Conservation (phyloP, 2,113 vertebrate species). For the Pterophyllum scalare region DNA sequence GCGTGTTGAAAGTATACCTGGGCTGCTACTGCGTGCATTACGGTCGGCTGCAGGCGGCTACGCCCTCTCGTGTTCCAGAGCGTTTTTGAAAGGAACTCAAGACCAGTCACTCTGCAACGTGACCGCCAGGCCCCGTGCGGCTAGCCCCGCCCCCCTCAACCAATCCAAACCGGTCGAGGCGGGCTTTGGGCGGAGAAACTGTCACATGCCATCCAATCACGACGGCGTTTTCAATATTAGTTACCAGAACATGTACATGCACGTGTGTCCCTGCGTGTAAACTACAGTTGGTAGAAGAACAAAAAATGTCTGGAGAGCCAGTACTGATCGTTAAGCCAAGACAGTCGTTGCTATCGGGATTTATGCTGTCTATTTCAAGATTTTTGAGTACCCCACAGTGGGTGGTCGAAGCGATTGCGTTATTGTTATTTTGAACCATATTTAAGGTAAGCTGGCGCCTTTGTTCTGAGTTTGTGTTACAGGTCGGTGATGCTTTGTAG, state of each 20-base stretch:
- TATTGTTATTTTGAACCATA: neutral
- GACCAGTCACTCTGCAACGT: conserved; percentile 75
- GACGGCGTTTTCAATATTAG: neutral
- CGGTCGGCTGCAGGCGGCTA: neutral
- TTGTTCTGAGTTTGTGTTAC: neutral
- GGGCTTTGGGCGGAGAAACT: neutral
- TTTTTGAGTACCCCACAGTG: neutral
- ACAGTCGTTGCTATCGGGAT: neutral
- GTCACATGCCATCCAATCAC: conserved; percentile 49
- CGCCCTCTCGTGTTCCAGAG: conserved; percentile 36
- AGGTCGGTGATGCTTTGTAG: neutral
- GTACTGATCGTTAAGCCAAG: neutral
- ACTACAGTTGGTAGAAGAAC: conserved; percentile 18
- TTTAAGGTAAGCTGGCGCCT: conserved; percentile 42
- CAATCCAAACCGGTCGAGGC: conserved; percentile 39
- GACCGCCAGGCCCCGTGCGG: conserved; percentile 69
- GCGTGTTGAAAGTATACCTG: neutral
- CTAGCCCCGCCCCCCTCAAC: conserved; percentile 35
- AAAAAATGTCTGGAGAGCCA: conserved; percentile 6
- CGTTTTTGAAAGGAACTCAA: conserved; percentile 31
- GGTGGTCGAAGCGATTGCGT: neutral
- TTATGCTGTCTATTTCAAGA: accelerated
- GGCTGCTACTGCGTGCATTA: neutral
- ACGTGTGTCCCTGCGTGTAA: conserved; percentile 79
- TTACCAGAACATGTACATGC: conserved; percentile 20